phyloP scores from a whole-genome alignment of 2,888 invertebrate species.

The Heliothis peltigera region DNA sequence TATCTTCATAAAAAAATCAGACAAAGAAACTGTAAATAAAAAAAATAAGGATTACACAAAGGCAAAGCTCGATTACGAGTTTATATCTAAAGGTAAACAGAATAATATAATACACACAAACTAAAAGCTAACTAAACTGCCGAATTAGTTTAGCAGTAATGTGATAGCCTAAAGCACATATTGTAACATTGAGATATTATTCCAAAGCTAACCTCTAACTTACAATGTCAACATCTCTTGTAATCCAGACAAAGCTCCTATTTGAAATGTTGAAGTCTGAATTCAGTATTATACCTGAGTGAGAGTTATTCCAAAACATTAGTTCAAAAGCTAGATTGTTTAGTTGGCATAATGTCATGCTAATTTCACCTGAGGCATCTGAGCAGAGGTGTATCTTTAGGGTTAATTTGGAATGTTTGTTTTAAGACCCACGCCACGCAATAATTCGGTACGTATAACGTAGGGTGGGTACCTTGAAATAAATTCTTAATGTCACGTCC shows the following conservation, averaged over 20 bases:
- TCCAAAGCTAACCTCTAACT: conserved; percentile 4
- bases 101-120: conserved; percentile 3
- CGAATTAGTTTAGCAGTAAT: conserved; percentile 17
- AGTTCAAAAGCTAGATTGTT: neutral
- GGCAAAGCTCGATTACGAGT: neutral
- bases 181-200: conserved; percentile 18
- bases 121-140: conserved; percentile 10
- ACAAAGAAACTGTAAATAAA: neutral
- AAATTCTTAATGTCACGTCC: too few relatives aligned
- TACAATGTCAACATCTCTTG: conserved; percentile 25
- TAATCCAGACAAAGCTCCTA: conserved; percentile 13
- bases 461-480: too few relatives aligned
- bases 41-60: neutral
- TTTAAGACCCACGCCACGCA: too few relatives aligned
- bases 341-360: neutral
- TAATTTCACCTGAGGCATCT: neutral
- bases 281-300: conserved; percentile 1
- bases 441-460: too few relatives aligned
- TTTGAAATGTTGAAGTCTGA: conserved; percentile 12
- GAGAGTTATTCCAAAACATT: neutral
- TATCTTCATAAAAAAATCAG: neutral
- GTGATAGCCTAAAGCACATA: conserved; percentile 15
- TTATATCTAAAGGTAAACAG: conserved; percentile 4
- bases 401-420: neutral
- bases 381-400: neutral